These are phyloP conservation scores for Butastur rufipennis DNA, from an alignment of 2,113 vertebrate genomes.

Conservation along the genomic window DNA sequence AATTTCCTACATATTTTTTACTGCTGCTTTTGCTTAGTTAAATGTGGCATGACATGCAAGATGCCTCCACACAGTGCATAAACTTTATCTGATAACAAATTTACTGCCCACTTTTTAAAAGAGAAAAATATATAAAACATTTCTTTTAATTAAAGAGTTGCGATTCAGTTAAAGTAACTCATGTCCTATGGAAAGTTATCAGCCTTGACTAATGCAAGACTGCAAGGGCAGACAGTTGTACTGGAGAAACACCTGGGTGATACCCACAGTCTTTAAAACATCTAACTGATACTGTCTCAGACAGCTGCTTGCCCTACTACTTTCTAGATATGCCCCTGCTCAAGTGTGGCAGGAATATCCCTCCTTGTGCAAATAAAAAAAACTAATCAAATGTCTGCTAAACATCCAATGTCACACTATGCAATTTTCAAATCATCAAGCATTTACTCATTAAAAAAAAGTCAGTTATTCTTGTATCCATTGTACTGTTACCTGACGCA, in stretches of 20 bases:
- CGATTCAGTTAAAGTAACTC: neutral
- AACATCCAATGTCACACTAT: slow-evolving; percentile 53
- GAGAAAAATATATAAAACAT: neutral
- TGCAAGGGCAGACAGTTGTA: slow-evolving; percentile 32
- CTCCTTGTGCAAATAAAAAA: slow-evolving; percentile 55
- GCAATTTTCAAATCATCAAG: slow-evolving; percentile 65
- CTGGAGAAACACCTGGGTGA: neutral
- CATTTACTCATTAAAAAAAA: slow-evolving; percentile 67
- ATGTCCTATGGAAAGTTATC: neutral
- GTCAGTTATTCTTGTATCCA: slow-evolving; percentile 82
- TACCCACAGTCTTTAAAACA: neutral
- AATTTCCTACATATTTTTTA: neutral
- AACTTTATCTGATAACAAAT: neutral
- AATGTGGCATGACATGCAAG: slow-evolving; percentile 14
- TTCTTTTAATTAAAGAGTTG: neutral
- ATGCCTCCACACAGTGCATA: slow-evolving; percentile 14
- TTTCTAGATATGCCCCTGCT: slow-evolving; percentile 90
- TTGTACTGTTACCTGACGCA: slow-evolving; percentile 99
- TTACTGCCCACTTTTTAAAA: neutral
- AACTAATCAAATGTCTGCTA: slow-evolving; percentile 65
- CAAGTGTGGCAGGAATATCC: slow-evolving; percentile 81
- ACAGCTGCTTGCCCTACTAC: slow-evolving; percentile 65
- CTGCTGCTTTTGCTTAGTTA: neutral
- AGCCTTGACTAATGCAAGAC: neutral
- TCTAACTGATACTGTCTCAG: slow-evolving; percentile 9